Evolutionary conservation across 23 tunicate genomes (phyloP), one percentile per base, ranked within the genome.

Genomic region (Diplosoma virens): DNA sequence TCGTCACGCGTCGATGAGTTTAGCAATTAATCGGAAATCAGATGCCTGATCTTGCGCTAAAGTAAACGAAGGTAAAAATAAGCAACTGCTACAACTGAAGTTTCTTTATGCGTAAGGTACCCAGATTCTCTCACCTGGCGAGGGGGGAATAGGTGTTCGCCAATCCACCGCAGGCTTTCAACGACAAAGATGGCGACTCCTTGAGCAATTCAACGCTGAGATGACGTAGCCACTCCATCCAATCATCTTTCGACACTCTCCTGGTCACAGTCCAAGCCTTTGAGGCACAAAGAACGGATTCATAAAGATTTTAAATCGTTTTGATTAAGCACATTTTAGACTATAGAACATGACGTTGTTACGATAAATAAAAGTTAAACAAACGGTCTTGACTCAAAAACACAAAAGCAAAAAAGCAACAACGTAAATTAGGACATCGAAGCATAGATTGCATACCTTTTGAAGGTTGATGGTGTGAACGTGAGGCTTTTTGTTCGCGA

Each of bases 211-310:
- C 88, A 26, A 82, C 77, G 55, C 87, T 92, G 25, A 85, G 77
- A 30, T 82, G 77, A 27, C 87, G 66, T 32, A 92, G 37, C 97
- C 97, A 92, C 71, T 81, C 84, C 36, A 81, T 29, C 97, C 97
- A 92, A 59, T 92, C 97, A 54, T 92, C 97, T 64, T 85, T 92
- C 27, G 92, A 92, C n/a, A 90, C 78, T n/a, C 71, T 79, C 29
- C 90, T 34, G 18, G 73, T 58, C 9, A 84, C 82, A 25, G 77
- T 79, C 90, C 89, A 90, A 16, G 97, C 97, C 97, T 90, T 71
- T 5, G 55, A 30, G 3, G 14, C 50, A 41, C 9, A 9, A 41
- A 41, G 4, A 77, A 59, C 14, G 11, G 14, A 41, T 41, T 41
- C 50, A 41, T 7, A 41, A n/a, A n/a, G n/a, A n/a, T n/a, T n/a